A percentile compares a stretch with the other conserved stretches of the same genome.
phyloP scores from a whole-genome alignment of 1,140 invertebrate genomes.

The Drosophila pandora region DNA sequence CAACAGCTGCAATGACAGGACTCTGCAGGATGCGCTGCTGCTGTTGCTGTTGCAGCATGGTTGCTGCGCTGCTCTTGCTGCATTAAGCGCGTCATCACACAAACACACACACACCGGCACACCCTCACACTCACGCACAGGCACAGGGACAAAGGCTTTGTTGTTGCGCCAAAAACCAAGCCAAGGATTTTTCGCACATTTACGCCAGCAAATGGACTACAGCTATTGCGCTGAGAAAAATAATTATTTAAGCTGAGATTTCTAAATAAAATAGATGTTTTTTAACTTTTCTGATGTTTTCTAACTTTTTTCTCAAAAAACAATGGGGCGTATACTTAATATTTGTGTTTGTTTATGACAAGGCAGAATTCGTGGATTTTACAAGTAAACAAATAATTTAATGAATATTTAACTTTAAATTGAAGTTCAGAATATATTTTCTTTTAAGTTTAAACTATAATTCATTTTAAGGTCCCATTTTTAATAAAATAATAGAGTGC shows the following conservation, averaged over 20 bases:
- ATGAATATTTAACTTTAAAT: not conserved
- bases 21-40: not conserved
- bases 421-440: no score
- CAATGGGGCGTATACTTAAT: not conserved
- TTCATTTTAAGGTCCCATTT: no score
- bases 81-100: constrained; percentile 70
- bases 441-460: no score
- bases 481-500: no score
- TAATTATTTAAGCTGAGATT: not conserved
- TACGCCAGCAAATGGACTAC: constrained; percentile 64
- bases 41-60: constrained; percentile 10
- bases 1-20: constrained; percentile 30
- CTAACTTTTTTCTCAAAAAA: no score
- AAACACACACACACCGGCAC: constrained; percentile 17
- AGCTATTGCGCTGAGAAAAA: constrained; percentile 16
- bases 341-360: not conserved
- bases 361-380: not conserved
- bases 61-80: constrained; percentile 41
- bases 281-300: no score
- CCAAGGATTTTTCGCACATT: constrained; percentile 80
- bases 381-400: not conserved
- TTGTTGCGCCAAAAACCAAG: constrained; percentile 79
- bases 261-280: no score
- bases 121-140: constrained; percentile 4
- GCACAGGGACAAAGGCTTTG: constrained; percentile 48